Percentiles rank a stretch among this genome's conserved stretches.
phyloP scores from a whole-genome alignment of 1,140 invertebrate genomes.

The Zaprionus vittiger region DNA sequence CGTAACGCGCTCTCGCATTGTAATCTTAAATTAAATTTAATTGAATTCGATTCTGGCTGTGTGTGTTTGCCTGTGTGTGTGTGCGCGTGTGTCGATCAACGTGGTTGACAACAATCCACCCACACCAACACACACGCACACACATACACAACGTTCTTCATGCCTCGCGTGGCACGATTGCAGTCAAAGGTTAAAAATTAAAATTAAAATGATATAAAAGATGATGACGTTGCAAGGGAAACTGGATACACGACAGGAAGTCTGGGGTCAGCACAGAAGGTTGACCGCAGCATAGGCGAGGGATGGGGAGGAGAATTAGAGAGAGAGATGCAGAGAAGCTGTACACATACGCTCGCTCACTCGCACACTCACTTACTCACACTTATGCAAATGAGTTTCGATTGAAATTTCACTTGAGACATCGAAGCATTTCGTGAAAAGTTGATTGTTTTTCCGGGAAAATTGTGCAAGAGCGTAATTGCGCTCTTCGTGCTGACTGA shows the following conservation, averaged over 20 bases:
- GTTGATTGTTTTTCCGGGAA: conserved; percentile 15
- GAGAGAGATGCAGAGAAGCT: not conserved
- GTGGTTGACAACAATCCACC: conserved; percentile 41
- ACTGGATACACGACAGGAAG: conserved; percentile 62
- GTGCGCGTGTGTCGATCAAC: conserved; percentile 39
- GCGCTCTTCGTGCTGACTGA: not conserved
- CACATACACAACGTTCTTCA: not conserved
- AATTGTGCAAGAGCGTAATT: conserved; percentile 4
- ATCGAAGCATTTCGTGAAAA: conserved; percentile 7
- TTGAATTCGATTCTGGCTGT: conserved; percentile 77
- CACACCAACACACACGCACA: conserved; percentile 10
- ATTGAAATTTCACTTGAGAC: conserved; percentile 42
- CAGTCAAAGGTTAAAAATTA: conserved; percentile 81
- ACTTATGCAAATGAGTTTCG: conserved; percentile 37
- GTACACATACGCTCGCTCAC: not conserved
- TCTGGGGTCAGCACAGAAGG: conserved; percentile 65
- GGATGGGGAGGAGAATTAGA: not conserved
- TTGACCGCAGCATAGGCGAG: conserved; percentile 10
- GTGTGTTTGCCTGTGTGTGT: conserved; percentile 21
- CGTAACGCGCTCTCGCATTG: conserved; percentile 47
- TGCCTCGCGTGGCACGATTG: conserved; percentile 24
- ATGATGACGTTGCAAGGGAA: conserved; percentile 42
- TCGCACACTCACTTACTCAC: not conserved
- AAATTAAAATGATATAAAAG: conserved; percentile 63
- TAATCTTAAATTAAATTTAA: conserved; percentile 84